Conservation (phyloP, 2,888 invertebrate species). For the Spisula subtruncata region DNA sequence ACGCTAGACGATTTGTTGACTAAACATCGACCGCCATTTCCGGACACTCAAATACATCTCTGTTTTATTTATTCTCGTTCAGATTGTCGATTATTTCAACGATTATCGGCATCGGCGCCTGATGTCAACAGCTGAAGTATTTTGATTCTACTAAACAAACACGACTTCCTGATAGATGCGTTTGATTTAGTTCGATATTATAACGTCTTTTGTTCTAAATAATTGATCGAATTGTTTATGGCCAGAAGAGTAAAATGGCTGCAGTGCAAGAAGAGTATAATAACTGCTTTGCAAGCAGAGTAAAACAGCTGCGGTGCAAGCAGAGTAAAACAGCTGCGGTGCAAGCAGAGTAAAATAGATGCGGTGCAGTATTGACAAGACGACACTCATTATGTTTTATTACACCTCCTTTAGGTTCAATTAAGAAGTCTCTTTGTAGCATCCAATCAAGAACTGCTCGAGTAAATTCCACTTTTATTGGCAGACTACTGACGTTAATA, state of each 20-base stretch:
- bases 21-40: neutral
- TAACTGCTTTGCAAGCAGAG: no score
- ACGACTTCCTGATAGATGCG: neutral
- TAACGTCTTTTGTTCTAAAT: constrained; percentile 44
- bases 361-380: neutral
- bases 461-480: neutral
- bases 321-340: neutral
- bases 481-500: neutral
- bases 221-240: constrained; percentile 31
- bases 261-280: no score
- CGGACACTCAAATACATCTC: neutral
- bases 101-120: constrained; percentile 2
- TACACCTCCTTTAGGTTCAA: neutral
- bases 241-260: neutral
- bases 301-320: neutral
- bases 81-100: neutral
- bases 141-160: constrained; percentile 41
- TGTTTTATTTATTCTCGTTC: neutral
- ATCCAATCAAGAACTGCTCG: neutral
- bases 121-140: constrained; percentile 28
- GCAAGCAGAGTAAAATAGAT: neutral
- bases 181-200: constrained; percentile 33
- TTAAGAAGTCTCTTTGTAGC: neutral
- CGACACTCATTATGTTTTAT: neutral
- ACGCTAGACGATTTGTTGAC: neutral